Evolutionary conservation across 2,888 invertebrate genomes (phyloP), one percentile per base, ranked within the genome.

Genomic region (Willowsia nigromaculata): DNA sequence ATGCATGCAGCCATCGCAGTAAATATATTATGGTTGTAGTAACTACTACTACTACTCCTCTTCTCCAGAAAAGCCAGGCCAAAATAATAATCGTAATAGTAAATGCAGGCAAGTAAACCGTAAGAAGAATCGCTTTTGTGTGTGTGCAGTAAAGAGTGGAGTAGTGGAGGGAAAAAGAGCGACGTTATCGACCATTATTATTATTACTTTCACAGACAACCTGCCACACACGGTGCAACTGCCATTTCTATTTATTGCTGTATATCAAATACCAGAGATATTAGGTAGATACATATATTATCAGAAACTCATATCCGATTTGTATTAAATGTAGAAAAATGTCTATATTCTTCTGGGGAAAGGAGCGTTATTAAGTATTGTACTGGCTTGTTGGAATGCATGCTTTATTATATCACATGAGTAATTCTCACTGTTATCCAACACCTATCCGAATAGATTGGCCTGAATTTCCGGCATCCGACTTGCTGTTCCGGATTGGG

Each of bases 401-500:
- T 30, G 25, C 27, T 62, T 78, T 78, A 78, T 50, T 53, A 80
- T 33, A 80, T 56, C 33, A 25, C 25, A 62, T 18, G 40, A 62
- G 81, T 22, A 81, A 81, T 62, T 81, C 43, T 62, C 40, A 62
- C 81, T 81, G 59, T 33, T n/a, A n/a, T n/a, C n/a, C n/a, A n/a
- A n/a, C n/a, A n/a, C 62, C 40, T 78, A 25, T 81, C 81, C 25
- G 33, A 37, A 81, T 81, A 62, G 81, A 81, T 81, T 81, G 81
- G 62, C 62, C 81, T 40, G 81, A 62, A 81, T 81, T 87, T 78
- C 62, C 74, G 82, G 18, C 22, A 53, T 53, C 53, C n/a, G 53
- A 59, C 81, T 90, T 90, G 50, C 76, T 74, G 83, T 90, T 76
- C 86, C 89, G 89, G 82, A 89, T 89, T 89, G 89, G 85, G 85